Conservation (phyloP, 2,797 vertebrate species). For the Brachyalestes nurse region DNA sequence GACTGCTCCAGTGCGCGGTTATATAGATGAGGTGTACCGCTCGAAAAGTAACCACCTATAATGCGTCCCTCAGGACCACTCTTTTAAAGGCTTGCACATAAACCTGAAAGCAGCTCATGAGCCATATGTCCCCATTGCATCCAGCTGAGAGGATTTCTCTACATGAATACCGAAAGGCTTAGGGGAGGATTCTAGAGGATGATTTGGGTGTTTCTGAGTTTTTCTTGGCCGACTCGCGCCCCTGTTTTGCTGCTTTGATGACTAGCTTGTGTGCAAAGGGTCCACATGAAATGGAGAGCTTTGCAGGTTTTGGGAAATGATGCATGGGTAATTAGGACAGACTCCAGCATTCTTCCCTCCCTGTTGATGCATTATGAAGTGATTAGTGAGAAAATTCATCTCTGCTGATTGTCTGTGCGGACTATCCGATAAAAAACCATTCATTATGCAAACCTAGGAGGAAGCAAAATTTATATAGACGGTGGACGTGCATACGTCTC, state of each 20-base stretch:
- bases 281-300: constrained; percentile 48
- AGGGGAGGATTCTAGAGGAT: constrained; percentile 51
- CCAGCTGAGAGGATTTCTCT: constrained; percentile 52
- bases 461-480: constrained; percentile 32
- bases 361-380: constrained; percentile 55
- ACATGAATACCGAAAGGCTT: constrained; percentile 43
- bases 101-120: constrained; percentile 50
- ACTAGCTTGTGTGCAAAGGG: constrained; percentile 48
- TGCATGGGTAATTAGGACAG: constrained; percentile 60
- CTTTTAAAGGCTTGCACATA: constrained; percentile 55
- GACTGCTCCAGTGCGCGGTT: constrained; percentile 30
- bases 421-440: constrained; percentile 48
- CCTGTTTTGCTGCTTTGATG: constrained; percentile 53
- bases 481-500: constrained; percentile 31
- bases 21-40: constrained; percentile 37
- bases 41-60: constrained; percentile 46
- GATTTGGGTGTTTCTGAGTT: constrained; percentile 61
- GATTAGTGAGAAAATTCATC: constrained; percentile 59
- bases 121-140: constrained; percentile 54
- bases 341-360: constrained; percentile 56
- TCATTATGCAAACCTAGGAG: constrained; percentile 38
- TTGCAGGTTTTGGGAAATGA: constrained; percentile 57
- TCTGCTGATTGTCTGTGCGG: constrained; percentile 50
- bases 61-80: constrained; percentile 50
- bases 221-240: constrained; percentile 50